phyloP scores from a whole-genome alignment of 2,113 vertebrate genomes.

The Oreochromis niloticus region DNA sequence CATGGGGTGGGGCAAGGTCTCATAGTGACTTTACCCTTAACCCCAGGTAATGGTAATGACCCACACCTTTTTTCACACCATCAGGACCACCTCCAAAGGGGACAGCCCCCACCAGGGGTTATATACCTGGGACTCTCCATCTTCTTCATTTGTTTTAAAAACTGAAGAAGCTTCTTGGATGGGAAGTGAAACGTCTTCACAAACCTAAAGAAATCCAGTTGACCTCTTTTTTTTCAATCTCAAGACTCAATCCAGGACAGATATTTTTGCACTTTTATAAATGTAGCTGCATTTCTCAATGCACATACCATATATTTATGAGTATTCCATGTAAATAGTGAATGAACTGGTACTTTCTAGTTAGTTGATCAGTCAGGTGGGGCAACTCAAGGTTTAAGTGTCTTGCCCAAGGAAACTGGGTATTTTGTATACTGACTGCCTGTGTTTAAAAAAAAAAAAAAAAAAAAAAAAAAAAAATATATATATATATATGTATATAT shows the following conservation, averaged over 20 bases:
- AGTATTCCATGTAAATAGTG: background rate
- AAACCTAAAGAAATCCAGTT: background rate
- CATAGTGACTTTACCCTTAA: background rate
- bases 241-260: background rate
- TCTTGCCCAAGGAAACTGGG: background rate
- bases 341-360: background rate
- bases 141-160: background rate
- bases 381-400: background rate
- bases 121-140: background rate
- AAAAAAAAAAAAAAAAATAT: too few species aligned
- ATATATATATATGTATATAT: too few species aligned
- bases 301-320: background rate
- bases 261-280: background rate
- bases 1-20: background rate
- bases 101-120: background rate
- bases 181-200: background rate
- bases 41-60: background rate
- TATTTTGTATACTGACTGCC: background rate
- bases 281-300: background rate
- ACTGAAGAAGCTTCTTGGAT: background rate
- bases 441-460: background rate
- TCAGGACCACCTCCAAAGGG: background rate
- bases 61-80: background rate
- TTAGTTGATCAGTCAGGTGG: background rate
- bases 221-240: rapidly evolving